Conservation (phyloP, 1,140 invertebrate species). For the Lineus longissimus region DNA sequence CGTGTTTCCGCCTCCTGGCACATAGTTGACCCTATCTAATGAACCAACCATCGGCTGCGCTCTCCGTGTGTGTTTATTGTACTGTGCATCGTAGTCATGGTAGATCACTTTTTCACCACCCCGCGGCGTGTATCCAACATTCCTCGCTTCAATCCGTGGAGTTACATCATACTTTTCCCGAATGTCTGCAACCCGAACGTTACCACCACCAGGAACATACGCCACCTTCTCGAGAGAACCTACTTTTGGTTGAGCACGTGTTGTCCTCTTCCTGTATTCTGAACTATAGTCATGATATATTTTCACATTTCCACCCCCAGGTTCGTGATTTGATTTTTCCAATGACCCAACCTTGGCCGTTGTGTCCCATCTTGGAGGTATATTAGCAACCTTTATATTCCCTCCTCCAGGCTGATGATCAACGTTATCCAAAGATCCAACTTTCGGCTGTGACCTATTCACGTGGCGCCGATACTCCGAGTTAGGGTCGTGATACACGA, state of each 20-base stretch:
- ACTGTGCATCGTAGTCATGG: not conserved
- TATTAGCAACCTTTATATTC: not conserved
- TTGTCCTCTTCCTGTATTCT: conserved; percentile 46
- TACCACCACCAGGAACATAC: conserved; percentile 35
- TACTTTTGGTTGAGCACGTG: conserved; percentile 30
- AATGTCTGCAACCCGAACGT: conserved; percentile 9
- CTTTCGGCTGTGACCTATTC: not conserved
- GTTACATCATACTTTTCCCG: not conserved
- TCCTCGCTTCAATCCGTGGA: not conserved
- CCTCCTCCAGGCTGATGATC: conserved; percentile 51
- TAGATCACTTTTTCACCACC: not conserved
- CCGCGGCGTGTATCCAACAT: not conserved
- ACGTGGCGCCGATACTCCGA: no score
- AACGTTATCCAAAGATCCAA: conserved; percentile 12
- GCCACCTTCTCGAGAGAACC: conserved; percentile 33
- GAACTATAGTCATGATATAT: conserved; percentile 33
- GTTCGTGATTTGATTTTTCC: conserved; percentile 79
- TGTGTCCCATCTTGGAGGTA: not conserved
- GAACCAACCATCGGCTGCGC: conserved; percentile 36
- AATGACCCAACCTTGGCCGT: conserved; percentile 73
- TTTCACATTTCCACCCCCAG: conserved; percentile 71
- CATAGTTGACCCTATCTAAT: conserved; percentile 30
- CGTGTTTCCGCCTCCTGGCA: conserved; percentile 34
- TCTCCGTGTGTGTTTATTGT: conserved; percentile 8
- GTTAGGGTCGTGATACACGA: no score